Evolutionary conservation across 2,797 vertebrate genomes (phyloP), one percentile per base, ranked within the genome.

Genomic region (Ibycter americanus): DNA sequence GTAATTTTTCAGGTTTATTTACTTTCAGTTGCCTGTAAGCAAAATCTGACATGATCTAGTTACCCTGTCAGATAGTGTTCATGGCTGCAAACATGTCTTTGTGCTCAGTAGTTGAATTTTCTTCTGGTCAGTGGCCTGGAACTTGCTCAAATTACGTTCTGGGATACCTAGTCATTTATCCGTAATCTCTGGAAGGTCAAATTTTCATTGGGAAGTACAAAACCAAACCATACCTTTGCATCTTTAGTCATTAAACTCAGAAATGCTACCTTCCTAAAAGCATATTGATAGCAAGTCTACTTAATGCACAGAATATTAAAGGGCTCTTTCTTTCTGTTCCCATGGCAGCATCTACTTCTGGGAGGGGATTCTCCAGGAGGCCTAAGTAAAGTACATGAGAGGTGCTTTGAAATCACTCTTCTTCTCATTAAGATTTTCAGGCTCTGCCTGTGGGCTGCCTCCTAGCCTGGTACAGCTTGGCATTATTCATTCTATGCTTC

Each of bases 1-100:
- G 89, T 79, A 90, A 96, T 97, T 97, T 97, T 97, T 96, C 94
- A 94, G 91, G 81, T 97, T 97, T 97, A 95, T 97, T 97, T 97
- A 97, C 92, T 94, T 97, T 68, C 84, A 29, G 67, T 82, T 97
- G 94, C 96, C 96, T 97, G 93, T 94, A 93, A 98, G 95, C 96
- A 97, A 96, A 97, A 96, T 93, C 90, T 95, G 97, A 95, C 94
- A 94, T 95, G 97, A 97, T 95, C 96, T 97, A 88, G 96, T 97
- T 97, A 97, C 96, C 51, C 90, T 95, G 94, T 95, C 94, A 95
- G 85, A 86, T 51, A 92, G 77, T 5, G 65, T 94, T 92, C 65
- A 47, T 70, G 84, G 90, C 93, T 93, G 72, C 89, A 94, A 93
- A 90, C 78, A 71, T 23, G 66, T 52, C 77, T 93, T 84, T 93